Evolutionary conservation across 2,888 invertebrate species (phyloP).

Genomic region (Pherbina coryleti): DNA sequence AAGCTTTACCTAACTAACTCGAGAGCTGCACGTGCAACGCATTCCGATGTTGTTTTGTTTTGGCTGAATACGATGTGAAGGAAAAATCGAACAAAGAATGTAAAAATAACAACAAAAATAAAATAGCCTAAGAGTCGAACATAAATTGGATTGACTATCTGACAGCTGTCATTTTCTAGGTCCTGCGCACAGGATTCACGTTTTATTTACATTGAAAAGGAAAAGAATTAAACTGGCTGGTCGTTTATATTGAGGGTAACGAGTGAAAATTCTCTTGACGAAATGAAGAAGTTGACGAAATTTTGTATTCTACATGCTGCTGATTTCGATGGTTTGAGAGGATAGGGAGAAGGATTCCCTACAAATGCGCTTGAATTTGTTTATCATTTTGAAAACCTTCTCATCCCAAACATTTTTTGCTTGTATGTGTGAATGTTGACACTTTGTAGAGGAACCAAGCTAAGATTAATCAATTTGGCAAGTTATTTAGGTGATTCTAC

Average conservation of each 20-base stretch:
- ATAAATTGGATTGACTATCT: constrained; percentile 19
- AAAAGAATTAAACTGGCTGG: neutral
- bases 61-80: neutral
- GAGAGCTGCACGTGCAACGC: constrained; percentile 16
- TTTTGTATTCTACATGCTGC: neutral
- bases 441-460: no score
- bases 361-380: no score
- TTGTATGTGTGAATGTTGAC: no score
- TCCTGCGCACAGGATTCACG: constrained; percentile 28
- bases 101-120: neutral
- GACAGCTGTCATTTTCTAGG: constrained; percentile 33
- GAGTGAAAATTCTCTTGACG: neutral
- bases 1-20: neutral
- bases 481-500: no score
- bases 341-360: no score
- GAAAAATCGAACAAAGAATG: constrained; percentile 2
- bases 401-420: no score
- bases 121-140: neutral
- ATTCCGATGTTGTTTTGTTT: constrained; percentile 22
- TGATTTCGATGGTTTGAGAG: no score
- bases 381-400: no score
- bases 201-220: constrained; percentile 37
- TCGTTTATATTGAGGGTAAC: neutral
- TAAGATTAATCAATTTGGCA: no score
- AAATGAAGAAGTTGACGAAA: neutral